Conservation (phyloP, 1,140 invertebrate genomes). For the Drosophila triauraria region DNA sequence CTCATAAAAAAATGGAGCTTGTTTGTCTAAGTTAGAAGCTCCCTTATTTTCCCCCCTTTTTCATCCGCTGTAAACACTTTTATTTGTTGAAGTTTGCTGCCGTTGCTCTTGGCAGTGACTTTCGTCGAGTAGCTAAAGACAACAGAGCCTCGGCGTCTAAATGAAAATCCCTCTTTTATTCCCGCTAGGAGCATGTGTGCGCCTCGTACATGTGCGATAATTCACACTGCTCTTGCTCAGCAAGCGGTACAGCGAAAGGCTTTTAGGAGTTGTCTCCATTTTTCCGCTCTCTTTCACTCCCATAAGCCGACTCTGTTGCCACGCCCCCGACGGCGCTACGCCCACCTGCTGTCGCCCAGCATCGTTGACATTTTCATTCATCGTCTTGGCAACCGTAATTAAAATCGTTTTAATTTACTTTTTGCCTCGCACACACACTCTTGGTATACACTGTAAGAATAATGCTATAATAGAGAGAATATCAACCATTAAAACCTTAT, state of each 20-base stretch:
- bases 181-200: background rate
- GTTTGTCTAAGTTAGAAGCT: conserved; percentile 64
- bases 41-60: conserved; percentile 13
- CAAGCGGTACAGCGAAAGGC: conserved; percentile 69
- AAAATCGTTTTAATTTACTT: conserved; percentile 85
- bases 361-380: conserved; percentile 84
- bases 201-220: conserved; percentile 52
- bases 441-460: conserved; percentile 6
- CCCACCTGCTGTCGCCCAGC: conserved; percentile 65
- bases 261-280: conserved; percentile 56
- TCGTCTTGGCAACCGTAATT: conserved; percentile 84
- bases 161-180: conserved; percentile 54
- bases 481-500: too few relatives aligned
- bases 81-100: conserved; percentile 60
- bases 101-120: conserved; percentile 79
- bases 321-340: conserved; percentile 14
- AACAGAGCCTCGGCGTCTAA: conserved; percentile 23
- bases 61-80: conserved; percentile 43
- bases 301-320: background rate
- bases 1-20: conserved; percentile 75
- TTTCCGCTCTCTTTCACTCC: conserved; percentile 32
- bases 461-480: too few relatives aligned
- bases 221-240: conserved; percentile 55
- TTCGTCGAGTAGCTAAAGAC: conserved; percentile 60
- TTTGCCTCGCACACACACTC: conserved; percentile 50